Evolutionary conservation across 2,113 vertebrate genomes (phyloP).

Genomic region (Struthio camelus): DNA sequence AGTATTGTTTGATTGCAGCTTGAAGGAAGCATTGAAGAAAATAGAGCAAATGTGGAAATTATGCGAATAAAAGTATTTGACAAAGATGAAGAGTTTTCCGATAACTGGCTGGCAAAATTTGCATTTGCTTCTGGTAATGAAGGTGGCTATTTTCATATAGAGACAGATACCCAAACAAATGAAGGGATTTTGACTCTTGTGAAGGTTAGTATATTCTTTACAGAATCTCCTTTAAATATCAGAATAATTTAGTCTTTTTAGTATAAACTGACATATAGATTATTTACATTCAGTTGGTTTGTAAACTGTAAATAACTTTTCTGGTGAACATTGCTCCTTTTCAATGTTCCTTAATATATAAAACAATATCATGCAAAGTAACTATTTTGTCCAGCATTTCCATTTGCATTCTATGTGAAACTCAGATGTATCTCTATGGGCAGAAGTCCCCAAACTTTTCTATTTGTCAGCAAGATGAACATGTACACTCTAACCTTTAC

Average conservation of each 20-base stretch:
- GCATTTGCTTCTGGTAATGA: constrained; percentile 89
- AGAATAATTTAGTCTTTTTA: neutral
- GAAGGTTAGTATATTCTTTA: constrained; percentile 80
- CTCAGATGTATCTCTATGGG: neutral
- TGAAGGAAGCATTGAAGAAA: constrained; percentile 86
- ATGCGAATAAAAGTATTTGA: constrained; percentile 85
- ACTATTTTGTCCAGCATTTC: neutral
- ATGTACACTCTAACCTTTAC: neutral
- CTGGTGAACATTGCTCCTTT: neutral
- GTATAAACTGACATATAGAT: neutral
- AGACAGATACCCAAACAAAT: constrained; percentile 86
- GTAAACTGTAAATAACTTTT: neutral
- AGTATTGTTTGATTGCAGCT: constrained; percentile 72
- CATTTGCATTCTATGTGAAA: neutral
- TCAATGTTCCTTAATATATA: neutral
- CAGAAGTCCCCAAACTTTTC: neutral
- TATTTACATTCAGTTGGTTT: neutral
- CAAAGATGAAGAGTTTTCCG: constrained; percentile 82
- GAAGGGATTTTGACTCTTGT: constrained; percentile 87
- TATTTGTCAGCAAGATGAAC: neutral
- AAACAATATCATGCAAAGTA: neutral
- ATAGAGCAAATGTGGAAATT: constrained; percentile 83
- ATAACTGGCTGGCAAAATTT: constrained; percentile 90
- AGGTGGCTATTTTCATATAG: constrained; percentile 85
- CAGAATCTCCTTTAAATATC: neutral